Percentiles rank a stretch among this genome's conserved stretches.
These are phyloP conservation scores for Epicauta chinensis DNA, from an alignment of 1,140 invertebrate species.

Conservation along the genomic window DNA sequence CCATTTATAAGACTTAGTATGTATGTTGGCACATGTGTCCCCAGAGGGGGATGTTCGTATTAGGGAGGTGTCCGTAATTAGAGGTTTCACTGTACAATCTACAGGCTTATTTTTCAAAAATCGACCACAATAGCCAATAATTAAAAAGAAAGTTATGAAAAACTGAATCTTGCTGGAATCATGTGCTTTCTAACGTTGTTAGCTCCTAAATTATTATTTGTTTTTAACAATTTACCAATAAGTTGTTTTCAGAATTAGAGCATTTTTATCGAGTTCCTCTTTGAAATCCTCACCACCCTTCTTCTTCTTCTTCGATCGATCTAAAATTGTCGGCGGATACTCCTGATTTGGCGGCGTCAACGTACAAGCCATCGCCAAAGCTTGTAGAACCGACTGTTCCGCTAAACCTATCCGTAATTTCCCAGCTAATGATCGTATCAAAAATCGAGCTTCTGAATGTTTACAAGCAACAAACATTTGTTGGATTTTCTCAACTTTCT, in stretches of 20 bases:
- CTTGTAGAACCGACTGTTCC: conserved; percentile 92
- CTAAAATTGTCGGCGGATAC: conserved; percentile 59
- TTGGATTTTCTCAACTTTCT: conserved; percentile 92
- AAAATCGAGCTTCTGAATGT: conserved; percentile 82
- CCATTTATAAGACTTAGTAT: too few relatives aligned
- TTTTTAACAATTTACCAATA: conserved; percentile 88
- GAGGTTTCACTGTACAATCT: too few relatives aligned
- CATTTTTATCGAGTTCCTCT: conserved; percentile 67
- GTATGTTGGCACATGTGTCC: too few relatives aligned
- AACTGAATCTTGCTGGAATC: too few relatives aligned
- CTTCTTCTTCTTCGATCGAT: conserved; percentile 54
- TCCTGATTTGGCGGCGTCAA: conserved; percentile 62
- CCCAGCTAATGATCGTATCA: conserved; percentile 87
- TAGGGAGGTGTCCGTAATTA: too few relatives aligned
- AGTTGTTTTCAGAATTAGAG: conserved; percentile 82
- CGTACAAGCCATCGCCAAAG: conserved; percentile 79
- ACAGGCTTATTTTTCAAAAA: too few relatives aligned
- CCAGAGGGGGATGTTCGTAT: too few relatives aligned
- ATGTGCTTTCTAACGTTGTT: too few relatives aligned
- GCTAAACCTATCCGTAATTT: conserved; percentile 95
- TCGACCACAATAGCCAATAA: too few relatives aligned
- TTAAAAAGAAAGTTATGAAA: too few relatives aligned
- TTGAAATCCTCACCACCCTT: conserved; percentile 69
- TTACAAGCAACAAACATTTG: conserved; percentile 88
- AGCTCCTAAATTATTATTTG: too few relatives aligned